Evolutionary conservation across 2,888 invertebrate species (phyloP), one percentile per base, ranked within the genome.

Genomic region (Endotricha flammealis): DNA sequence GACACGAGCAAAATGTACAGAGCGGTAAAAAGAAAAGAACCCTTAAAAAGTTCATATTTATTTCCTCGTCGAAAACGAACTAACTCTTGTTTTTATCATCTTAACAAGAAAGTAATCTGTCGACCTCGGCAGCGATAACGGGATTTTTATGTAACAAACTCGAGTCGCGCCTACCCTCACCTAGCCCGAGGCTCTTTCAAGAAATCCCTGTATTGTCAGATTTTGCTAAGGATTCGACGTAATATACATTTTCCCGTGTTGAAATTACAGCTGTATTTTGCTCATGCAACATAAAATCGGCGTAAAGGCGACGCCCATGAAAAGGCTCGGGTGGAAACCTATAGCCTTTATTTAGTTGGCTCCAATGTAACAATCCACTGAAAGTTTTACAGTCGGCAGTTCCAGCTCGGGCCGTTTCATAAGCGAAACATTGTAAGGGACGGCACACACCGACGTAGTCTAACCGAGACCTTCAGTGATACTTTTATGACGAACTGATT

Each of bases 61-160:
- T 73, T 77, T 72, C 70, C 71, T 71, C 70, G 68, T 70, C 68
- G 70, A 73, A 74, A 78, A 71, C 69, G 72, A 76, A 77, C 76
- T 72, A 70, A 75, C 71, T 82, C 81, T 78, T 83, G 80, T 81
- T 81, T 79, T 79, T 72, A 81, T 80, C 79, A 75, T 80, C 72
- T 82, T 83, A 85, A 86, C 86, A 82, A 80, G 85, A 80, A 82
- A 83, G 80, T 85, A 85, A 85, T 85, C 82, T 85, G 81, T 81
- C 79, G 81, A 77, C 80, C 75, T 75, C 69, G 73, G 74, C 73
- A 67, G 79, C 78, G 80, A 81, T 83, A 85, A 82, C 83, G 69
- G 77, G 74, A 85, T 86, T 86, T 85, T 86, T 86, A 79, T 86
- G 82, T 85, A 74, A 80, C 81, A 81, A 82, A 76, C 78, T 73